A percentile compares a stretch with the other conserved stretches of the same genome.
Conservation (phyloP, 2,797 vertebrate genomes). For the Ibycter americanus region DNA sequence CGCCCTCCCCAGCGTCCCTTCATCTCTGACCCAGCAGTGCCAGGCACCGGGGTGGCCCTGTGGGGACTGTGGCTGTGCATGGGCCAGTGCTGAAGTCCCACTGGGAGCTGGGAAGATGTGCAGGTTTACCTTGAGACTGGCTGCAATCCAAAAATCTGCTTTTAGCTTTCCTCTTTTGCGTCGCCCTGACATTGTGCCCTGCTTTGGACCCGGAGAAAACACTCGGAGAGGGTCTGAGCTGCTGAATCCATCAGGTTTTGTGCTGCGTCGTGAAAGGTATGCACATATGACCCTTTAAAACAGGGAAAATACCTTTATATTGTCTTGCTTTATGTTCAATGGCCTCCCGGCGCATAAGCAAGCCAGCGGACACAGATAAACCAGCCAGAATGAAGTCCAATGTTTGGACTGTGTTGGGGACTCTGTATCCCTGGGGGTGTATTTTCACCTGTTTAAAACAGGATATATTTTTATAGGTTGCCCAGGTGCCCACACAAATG, state of each 20-base stretch:
- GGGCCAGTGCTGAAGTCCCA: not conserved
- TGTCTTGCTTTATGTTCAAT: not conserved
- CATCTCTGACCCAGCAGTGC: not conserved
- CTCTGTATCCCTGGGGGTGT: not conserved
- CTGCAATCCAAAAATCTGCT: not conserved
- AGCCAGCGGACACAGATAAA: accelerated
- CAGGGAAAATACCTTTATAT: not conserved
- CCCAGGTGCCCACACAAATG: not conserved
- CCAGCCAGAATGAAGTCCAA: not conserved
- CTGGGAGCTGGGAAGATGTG: not conserved
- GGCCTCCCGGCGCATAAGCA: accelerated
- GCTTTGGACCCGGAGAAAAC: not conserved
- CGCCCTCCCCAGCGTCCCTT: not conserved
- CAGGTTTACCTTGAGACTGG: not conserved
- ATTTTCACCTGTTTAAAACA: not conserved
- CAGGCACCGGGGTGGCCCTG: no score
- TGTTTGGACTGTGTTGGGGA: not conserved
- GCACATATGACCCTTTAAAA: not conserved
- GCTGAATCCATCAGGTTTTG: not conserved
- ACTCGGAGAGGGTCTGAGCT: not conserved
- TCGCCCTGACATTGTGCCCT: not conserved
- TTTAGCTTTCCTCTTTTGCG: not conserved
- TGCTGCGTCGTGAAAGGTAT: not conserved
- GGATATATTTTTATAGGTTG: not conserved
- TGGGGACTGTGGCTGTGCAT: no score